These are phyloP conservation scores for Ophthalmolycus amberensis DNA, from an alignment of 2,113 vertebrate genomes.

Conservation along the genomic window DNA sequence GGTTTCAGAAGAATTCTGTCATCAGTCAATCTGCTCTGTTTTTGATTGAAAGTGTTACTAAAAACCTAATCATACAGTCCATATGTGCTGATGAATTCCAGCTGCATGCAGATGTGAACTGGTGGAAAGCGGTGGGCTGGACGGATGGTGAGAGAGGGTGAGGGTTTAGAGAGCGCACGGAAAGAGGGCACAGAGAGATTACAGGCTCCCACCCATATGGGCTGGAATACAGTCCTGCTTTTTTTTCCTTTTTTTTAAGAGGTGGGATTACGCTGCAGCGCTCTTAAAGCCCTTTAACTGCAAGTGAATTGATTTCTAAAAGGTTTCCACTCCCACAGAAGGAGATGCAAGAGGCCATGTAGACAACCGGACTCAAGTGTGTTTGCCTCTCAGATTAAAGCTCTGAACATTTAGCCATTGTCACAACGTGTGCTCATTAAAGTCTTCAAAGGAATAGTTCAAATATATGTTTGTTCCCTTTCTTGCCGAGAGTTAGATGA, in stretches of 20 bases:
- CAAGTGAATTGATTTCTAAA: constrained; percentile 69
- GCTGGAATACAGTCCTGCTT: constrained; percentile 63
- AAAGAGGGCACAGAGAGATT: constrained; percentile 83
- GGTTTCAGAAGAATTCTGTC: constrained; percentile 3
- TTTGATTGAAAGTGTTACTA: constrained; percentile 17
- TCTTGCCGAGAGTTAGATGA: not conserved
- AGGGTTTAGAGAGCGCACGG: constrained; percentile 66
- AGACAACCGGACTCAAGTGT: not conserved
- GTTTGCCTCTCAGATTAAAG: constrained; percentile 6
- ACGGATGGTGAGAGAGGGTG: constrained; percentile 20
- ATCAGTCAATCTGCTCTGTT: not conserved
- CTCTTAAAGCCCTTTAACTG: constrained; percentile 44
- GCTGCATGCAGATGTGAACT: constrained; percentile 71
- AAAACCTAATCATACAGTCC: constrained; percentile 22
- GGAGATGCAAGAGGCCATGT: constrained; percentile 32
- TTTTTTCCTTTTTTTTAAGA: constrained; percentile 51
- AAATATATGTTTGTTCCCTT: not conserved
- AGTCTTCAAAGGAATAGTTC: not conserved
- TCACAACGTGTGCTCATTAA: not conserved
- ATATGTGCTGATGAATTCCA: constrained; percentile 44
- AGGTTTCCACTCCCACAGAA: constrained; percentile 32
- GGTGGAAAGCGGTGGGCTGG: constrained; percentile 44
- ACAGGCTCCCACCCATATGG: constrained; percentile 76
- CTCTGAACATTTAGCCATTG: not conserved
- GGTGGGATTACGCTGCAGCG: constrained; percentile 68